Evolutionary conservation across 2,113 vertebrate genomes (phyloP), one percentile per base, ranked within the genome.

Genomic region (Podilymbus podiceps): DNA sequence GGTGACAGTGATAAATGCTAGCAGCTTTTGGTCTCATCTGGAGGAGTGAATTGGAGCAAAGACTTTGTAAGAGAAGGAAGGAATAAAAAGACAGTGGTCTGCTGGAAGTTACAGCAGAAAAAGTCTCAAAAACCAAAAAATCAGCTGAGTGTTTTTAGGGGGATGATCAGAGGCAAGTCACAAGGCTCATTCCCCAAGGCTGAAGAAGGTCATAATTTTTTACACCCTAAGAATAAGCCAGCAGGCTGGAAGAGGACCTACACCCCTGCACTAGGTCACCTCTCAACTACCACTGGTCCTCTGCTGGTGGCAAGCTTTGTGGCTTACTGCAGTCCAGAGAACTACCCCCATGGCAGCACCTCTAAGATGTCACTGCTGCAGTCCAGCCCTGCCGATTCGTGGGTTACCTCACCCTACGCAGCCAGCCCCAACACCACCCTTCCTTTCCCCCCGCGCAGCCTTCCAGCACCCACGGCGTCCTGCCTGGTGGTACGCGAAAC

Each of bases 1-100:
- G 89, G 87, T 97, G 95, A 95, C 97, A 95, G 89, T 97, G 97
- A 97, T 95, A 97, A 96, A 97, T 97, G 95, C 55, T 89, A 89
- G 62, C 71, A 83, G 89, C 93, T 96, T 89, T 89, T 88, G 81
- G 87, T 76, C 89, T 97, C 94, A 92, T 95, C 92, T 96, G 95
- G 91, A 93, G 69, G 74, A 97, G 74, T 0, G 25, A 96, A 93
- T 87, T 95, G 94, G 77, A 95, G 84, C 0, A 0, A 86, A 92
- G 94, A 68, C 84, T 92, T 73, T 88, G 86, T 90, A 87, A 91
- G 66, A 92, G 77, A 38, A 90, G n/a, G 86, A 75, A 85, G 56
- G 84, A 89, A 59, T 79, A 79, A 94, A 93, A 89, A 91, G 92
- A 76, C 89, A 75, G 38, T 53, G 66, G 19, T 49, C 77, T 87